Evolutionary conservation across 2,113 vertebrate species (phyloP), one percentile per base, ranked within the genome.

Genomic region (Callaeas wilsoni): DNA sequence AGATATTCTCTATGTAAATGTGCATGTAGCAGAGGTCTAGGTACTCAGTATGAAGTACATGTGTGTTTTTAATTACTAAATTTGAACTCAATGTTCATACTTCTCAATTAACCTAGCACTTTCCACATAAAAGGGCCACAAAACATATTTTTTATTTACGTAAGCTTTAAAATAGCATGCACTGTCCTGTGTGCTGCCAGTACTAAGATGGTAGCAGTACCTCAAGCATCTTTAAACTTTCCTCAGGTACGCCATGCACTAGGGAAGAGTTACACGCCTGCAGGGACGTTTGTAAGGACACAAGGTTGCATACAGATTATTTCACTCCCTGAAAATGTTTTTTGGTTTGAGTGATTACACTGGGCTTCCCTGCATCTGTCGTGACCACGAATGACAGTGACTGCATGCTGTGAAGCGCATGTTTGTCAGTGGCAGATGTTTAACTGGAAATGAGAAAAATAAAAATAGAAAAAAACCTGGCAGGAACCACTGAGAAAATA

Each of bases 191-290:
- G 8, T 83, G 37, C 12, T 60, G n/a, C 2, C 12, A 77, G n/a
- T 26, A 37, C 25, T 41, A 52, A 83, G 33, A 37, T 84, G 46
- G 59, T 60, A 83, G 82, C 42, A 65, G 42, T 42, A 92, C 26
- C 67, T 85, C 50, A 80, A 73, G 29, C 56, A 90, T 50, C 90
- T 84, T 86, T 69, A 93, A 90, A 60, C 33, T 50, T 83, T 92
- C 41, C 63, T 90, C 21, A 16, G 47, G 27, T 83, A 64, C 60
- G 33, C 22, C 53, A 33, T 26, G 35, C 26, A 35, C 37, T 42
- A 64, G 20, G 32, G 29, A 90, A 77, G 76, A 81, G 68, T 78
- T 78, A 81, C 27, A 67, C 22, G 77, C 77, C n/a, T 81, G 41
- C 47, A 84, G 39, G 35, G 10, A 6, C 59, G 35, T 79, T 56